Percentiles rank a stretch among this genome's conserved stretches.
Conservation (phyloP, 1,140 invertebrate genomes). For the Subanguina moxae region DNA sequence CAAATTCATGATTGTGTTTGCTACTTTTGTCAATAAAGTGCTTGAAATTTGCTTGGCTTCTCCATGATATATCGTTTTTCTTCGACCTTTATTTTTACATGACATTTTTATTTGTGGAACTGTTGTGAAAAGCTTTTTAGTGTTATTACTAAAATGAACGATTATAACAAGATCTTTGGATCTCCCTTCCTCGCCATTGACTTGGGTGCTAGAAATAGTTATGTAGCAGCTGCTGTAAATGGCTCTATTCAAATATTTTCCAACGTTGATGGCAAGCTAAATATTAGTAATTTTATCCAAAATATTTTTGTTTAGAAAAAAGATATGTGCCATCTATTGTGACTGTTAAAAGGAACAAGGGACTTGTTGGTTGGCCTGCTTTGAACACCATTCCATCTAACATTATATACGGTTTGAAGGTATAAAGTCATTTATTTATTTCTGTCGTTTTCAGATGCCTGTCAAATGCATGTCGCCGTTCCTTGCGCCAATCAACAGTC, state of each 20-base stretch:
- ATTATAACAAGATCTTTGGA: too few relatives aligned
- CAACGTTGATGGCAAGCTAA: neutral
- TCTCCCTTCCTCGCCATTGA: neutral
- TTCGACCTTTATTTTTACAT: too few relatives aligned
- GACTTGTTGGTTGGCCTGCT: neutral
- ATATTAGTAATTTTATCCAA: neutral
- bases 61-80: too few relatives aligned
- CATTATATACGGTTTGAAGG: neutral
- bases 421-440: neutral
- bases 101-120: too few relatives aligned
- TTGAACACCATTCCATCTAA: neutral
- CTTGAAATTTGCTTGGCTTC: too few relatives aligned
- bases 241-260: neutral
- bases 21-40: too few relatives aligned
- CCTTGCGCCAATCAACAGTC: neutral
- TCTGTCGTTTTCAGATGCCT: neutral
- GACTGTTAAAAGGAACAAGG: neutral
- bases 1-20: too few relatives aligned
- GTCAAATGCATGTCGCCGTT: neutral
- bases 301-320: slow-evolving; percentile 3
- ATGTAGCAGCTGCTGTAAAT: neutral
- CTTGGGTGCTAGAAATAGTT: neutral
- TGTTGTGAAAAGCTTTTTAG: too few relatives aligned
- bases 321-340: neutral
- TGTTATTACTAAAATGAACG: too few relatives aligned